Evolutionary conservation across 2,113 vertebrate species (phyloP).

Genomic region (Psophia crepitans): DNA sequence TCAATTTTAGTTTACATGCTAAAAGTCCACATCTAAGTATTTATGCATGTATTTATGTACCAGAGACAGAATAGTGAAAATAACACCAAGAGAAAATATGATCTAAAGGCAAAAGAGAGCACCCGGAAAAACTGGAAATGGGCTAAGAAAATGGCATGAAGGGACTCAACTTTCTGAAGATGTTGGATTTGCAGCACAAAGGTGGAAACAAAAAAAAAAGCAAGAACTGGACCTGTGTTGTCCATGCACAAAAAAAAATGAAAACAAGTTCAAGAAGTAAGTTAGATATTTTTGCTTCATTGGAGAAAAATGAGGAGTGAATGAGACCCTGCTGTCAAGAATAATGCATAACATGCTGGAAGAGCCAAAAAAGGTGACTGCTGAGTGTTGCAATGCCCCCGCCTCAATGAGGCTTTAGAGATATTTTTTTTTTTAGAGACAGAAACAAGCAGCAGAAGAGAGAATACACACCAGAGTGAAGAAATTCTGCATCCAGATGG

Average conservation of each 20-base stretch:
- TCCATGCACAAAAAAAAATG: not conserved
- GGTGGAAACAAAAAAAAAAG: not conserved
- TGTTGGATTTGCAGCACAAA: not conserved
- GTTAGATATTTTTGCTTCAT: not conserved
- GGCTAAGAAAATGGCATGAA: not conserved
- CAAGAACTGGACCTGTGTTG: not conserved
- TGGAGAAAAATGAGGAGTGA: not conserved
- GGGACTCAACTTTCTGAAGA: not conserved
- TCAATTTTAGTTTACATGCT: not conserved
- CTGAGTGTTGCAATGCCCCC: not conserved
- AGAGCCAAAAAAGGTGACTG: not conserved
- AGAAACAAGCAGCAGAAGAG: not conserved
- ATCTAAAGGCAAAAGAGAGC: not conserved
- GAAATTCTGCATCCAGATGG: not conserved
- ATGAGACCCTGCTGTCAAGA: not conserved
- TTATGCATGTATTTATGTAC: not conserved
- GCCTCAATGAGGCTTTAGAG: not conserved
- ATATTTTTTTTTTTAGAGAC: not conserved
- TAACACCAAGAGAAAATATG: not conserved
- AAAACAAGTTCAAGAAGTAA: not conserved
- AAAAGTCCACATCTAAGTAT: not conserved
- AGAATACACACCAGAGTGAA: not conserved
- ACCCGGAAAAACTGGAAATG: not conserved
- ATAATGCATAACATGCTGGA: not conserved
- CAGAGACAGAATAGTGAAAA: not conserved